These are phyloP conservation scores for Polyploca ridens DNA, from an alignment of 2,888 invertebrate species.

Conservation along the genomic window DNA sequence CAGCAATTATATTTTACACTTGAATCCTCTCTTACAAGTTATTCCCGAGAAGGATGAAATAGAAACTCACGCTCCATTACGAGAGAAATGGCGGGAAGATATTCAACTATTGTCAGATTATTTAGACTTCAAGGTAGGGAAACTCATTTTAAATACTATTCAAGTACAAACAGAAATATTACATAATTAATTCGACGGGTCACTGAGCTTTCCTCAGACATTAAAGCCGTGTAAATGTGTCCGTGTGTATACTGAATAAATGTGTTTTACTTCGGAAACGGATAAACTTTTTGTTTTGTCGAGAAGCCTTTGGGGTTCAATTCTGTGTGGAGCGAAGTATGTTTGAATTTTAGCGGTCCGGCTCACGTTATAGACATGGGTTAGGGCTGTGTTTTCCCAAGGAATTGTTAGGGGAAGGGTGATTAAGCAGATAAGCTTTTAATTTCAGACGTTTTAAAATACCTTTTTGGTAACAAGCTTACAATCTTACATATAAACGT, in stretches of 20 bases:
- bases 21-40: constrained; percentile 81
- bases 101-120: constrained; percentile 86
- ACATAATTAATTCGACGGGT: constrained; percentile 3
- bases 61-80: constrained; percentile 71
- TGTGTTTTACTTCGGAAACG: constrained; percentile 21
- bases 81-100: constrained; percentile 83
- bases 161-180: neutral
- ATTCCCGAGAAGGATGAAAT: constrained; percentile 66
- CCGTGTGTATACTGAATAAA: constrained; percentile 18
- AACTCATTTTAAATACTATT: neutral
- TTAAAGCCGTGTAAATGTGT: constrained; percentile 15
- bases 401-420: constrained; percentile 5
- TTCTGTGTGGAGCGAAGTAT: constrained; percentile 25
- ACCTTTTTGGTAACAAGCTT: neutral
- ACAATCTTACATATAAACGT: neutral
- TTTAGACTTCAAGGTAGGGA: constrained; percentile 84
- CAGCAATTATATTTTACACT: constrained; percentile 81
- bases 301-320: constrained; percentile 27
- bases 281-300: constrained; percentile 31
- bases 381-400: constrained; percentile 19
- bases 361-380: constrained; percentile 21
- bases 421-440: neutral
- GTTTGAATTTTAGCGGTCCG: constrained; percentile 31
- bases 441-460: neutral
- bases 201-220: neutral